phyloP scores from a whole-genome alignment of 2,113 vertebrate species.

The Ciconia boyciana region DNA sequence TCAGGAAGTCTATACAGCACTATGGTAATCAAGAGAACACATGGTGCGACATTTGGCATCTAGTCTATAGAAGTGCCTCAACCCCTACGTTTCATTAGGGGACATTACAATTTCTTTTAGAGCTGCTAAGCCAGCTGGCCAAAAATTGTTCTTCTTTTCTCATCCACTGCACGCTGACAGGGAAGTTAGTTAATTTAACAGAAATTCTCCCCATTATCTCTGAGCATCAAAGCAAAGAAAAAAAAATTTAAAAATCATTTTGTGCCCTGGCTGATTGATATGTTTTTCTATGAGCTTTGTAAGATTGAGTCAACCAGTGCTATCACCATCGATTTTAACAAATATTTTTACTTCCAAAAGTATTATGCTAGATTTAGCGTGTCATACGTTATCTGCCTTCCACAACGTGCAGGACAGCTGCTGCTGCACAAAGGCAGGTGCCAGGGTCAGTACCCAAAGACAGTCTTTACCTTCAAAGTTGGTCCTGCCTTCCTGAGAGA shows the following conservation, averaged over 20 bases:
- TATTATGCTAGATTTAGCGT: neutral
- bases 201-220: neutral
- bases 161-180: neutral
- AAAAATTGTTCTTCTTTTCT: neutral
- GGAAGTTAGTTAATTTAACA: neutral
- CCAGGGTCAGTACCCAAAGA: neutral
- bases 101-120: neutral
- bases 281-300: neutral
- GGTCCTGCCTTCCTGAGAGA: constrained; percentile 50
- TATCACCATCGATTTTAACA: neutral
- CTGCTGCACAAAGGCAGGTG: neutral
- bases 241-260: neutral
- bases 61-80: neutral
- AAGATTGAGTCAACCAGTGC: neutral
- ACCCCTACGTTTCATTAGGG: neutral
- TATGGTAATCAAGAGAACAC: neutral
- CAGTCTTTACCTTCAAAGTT: constrained; percentile 33
- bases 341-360: neutral
- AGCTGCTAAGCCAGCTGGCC: neutral
- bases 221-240: neutral
- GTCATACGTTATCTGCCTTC: neutral
- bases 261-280: neutral
- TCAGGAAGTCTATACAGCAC: neutral
- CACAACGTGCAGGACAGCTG: neutral
- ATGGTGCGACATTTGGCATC: neutral